Evolutionary conservation across 2,113 vertebrate species (phyloP), one percentile per base, ranked within the genome.

Genomic region (Ursus arctos): DNA sequence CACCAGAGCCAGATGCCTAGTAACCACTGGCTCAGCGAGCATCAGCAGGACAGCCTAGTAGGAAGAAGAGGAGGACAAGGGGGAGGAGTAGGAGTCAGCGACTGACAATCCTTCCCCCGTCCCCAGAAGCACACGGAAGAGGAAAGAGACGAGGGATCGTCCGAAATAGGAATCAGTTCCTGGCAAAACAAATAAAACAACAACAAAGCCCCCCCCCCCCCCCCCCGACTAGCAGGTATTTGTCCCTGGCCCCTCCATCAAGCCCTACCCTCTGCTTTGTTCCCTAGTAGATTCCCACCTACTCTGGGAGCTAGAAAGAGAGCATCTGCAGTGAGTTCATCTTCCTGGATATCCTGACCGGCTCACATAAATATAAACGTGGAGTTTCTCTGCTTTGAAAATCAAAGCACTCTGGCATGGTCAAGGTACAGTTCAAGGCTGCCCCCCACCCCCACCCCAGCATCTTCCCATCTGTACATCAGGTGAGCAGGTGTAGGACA

Each of bases 361-460:
- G 12, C 18, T 83, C n/a, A 43, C 33, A 90, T 88, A 71, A 33
- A 4, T 80, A 86, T 40, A 19, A 96, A 92, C 80, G 86, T 83
- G 92, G 28, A 95, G 43, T 31, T 97, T 96, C 91, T 65, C 43
- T 36, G 13, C 59, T 90, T 97, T 94, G 86, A 94, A 97, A 97
- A 97, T 61, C 43, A 10, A 96, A 97, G n/a, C 71, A 40, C 79
- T 94, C 72, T 79, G 49, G 89, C 71, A 80, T 88, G 33, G 31
- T 81, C 19, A 61, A 94, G 51, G 40, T 63, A 9, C 49, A 21
- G 57, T 80, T 97, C 87, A 96, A 96, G 65, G 0, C 22, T 93
- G 97, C 81, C 88, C 95, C 40, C 40, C 40, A 40, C 40, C 43
- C 43, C 43, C 43, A 43, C 43, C 43, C 18, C 3, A 95, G 84